Base-by-base conservation (phyloP, 53 echinoderm and acorn worm species). In the Antedon mediterranea region DNA sequence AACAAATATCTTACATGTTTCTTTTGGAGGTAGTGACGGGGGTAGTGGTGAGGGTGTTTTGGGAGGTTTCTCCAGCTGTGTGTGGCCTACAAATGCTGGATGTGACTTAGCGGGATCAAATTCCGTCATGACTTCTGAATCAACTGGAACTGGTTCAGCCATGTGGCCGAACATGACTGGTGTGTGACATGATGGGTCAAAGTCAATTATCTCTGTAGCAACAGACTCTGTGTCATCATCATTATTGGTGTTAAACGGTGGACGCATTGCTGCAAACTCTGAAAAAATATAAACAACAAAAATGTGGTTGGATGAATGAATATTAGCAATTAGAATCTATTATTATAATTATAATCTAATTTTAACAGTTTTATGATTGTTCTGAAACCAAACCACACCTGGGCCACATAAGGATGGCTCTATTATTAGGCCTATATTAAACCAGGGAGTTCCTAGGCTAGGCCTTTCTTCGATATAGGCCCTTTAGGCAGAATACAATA, bases 91-190 rank as follows among this genome's bases (percentile, higher is more conserved):
- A 82, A 87, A 90, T 4, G 97, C 97, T 34, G 97, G 97, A 80
- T 97, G 97, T 30, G 97, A 88, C 43, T 83, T 79, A 1, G 92
- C 87, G 2, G 97, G 92, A 41, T 97, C 88, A 79, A 97, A 97
- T 32, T 97, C 88, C 13, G 85, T 89, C 71, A 86, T 57, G 0
- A 79, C 86, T 41, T 86, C 84, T 7, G 85, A 78, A 73, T 97
- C 97, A 0, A 86, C 76, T 1, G 85, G 74, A 74, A 89, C 88
- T 71, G 81, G 87, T 43, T 89, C 84, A 4, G 74, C 84, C 88
- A 92, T 89, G 79, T 84, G 89, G 15, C 92, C 92, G 84, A 89
- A 92, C 91, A 97, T 88, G 81, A 92, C 97, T 0, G 97, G 97
- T 14, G 97, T 89, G 41, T 92, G 92, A 13, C 84, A 81, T 23